Conservation (phyloP, 2,113 vertebrate species). For the Poecilia latipinna region DNA sequence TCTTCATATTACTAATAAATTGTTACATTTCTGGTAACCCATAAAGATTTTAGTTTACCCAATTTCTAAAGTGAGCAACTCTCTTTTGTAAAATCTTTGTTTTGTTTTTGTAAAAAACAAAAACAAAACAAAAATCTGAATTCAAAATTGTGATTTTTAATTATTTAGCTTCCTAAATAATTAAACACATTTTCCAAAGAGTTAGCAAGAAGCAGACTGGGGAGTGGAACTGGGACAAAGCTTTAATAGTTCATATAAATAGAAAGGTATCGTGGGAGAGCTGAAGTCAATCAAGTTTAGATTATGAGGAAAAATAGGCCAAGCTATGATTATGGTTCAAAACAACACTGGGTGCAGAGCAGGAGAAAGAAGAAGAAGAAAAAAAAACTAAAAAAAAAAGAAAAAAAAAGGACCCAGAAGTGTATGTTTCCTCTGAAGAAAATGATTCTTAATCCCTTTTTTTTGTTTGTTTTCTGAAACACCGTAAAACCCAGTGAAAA, state of each 20-base stretch:
- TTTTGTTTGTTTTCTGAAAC: constrained; percentile 3
- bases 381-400: not conserved
- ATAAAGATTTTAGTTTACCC: not conserved
- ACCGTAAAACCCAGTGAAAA: constrained; percentile 13
- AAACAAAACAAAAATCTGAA: not conserved
- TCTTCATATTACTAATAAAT: not conserved
- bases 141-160: not conserved
- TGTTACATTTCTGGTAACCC: not conserved
- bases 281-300: constrained; percentile 28
- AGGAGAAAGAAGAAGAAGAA: not conserved
- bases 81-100: not conserved
- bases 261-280: constrained; percentile 33
- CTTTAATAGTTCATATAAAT: constrained; percentile 10
- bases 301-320: constrained; percentile 37
- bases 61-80: not conserved
- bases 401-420: too few relatives aligned
- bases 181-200: not conserved
- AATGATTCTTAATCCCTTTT: constrained; percentile 7
- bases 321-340: not conserved
- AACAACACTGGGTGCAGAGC: not conserved
- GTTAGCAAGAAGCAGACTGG: not conserved
- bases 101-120: not conserved
- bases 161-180: not conserved
- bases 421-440: not conserved
- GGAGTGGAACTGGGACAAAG: constrained; percentile 29